Conservation (phyloP, 2,113 vertebrate species). For the Perca flavescens region DNA sequence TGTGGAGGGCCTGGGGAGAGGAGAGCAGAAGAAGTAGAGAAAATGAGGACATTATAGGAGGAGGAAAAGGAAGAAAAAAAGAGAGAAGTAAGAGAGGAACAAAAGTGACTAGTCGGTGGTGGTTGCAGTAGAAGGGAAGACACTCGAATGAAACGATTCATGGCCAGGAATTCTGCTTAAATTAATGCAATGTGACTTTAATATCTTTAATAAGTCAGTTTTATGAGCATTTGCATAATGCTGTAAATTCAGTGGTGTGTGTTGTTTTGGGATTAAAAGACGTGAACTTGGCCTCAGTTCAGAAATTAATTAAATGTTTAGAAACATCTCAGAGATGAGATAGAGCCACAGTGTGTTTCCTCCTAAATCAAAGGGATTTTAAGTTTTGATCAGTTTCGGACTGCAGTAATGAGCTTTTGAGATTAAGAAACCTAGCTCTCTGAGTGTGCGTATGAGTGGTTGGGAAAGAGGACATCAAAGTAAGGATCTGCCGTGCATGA, state of each 20-base stretch:
- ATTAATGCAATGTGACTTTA: slow-evolving; percentile 13
- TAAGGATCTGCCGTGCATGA: slow-evolving; percentile 40
- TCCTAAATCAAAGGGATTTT: slow-evolving; percentile 26
- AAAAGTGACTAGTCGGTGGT: slow-evolving; percentile 12
- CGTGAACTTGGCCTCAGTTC: slow-evolving; percentile 33
- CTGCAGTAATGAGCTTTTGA: slow-evolving; percentile 27
- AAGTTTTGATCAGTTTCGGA: slow-evolving; percentile 15
- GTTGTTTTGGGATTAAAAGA: slow-evolving; percentile 41
- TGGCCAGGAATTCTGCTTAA: slow-evolving; percentile 31
- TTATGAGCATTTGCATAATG: background rate
- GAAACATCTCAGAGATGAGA: slow-evolving; percentile 19
- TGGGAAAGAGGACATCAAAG: slow-evolving; percentile 34
- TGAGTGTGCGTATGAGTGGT: background rate
- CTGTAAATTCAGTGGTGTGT: background rate
- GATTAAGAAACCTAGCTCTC: slow-evolving; percentile 12
- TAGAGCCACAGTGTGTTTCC: background rate
- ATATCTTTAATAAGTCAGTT: slow-evolving; percentile 19
- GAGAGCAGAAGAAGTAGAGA: slow-evolving; percentile 14
- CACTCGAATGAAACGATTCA: slow-evolving; percentile 5
- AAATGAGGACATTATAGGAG: slow-evolving; percentile 20
- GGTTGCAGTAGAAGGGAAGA: background rate
- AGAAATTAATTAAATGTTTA: slow-evolving; percentile 39
- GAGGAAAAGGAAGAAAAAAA: background rate
- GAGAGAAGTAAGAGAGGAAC: background rate
- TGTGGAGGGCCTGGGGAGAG: slow-evolving; percentile 31